phyloP scores from a whole-genome alignment of 2,797 vertebrate species.

The Astyanax mexicanus region DNA sequence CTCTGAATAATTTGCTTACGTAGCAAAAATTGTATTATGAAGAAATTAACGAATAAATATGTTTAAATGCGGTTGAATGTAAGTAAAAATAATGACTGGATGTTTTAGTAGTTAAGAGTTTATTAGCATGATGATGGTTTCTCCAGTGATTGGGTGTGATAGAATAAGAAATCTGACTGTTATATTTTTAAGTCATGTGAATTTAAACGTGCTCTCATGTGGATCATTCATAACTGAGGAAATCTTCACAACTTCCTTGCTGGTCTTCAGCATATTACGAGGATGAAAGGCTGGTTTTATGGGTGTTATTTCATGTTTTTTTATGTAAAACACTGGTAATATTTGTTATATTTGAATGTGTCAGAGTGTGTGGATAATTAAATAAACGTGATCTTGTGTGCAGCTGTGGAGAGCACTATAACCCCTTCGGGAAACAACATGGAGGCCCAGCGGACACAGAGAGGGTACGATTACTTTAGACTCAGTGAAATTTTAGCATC shows the following conservation, averaged over 20 bases:
- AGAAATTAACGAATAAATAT: too few species aligned
- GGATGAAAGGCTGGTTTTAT: too few species aligned
- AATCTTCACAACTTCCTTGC: background rate
- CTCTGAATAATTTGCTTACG: too few species aligned
- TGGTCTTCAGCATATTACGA: background rate
- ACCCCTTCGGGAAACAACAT: conserved; percentile 82
- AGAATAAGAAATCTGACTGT: background rate
- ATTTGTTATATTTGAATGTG: background rate
- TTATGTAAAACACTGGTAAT: background rate
- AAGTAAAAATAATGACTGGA: too few species aligned
- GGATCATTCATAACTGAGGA: background rate
- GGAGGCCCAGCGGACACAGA: conserved; percentile 83
- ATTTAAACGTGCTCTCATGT: background rate
- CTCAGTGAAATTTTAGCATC: background rate
- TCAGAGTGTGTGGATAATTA: background rate
- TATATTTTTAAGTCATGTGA: background rate
- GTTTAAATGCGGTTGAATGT: too few species aligned
- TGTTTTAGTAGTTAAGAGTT: background rate
- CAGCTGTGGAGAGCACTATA: conserved; percentile 92
- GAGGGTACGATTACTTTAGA: conserved; percentile 67
- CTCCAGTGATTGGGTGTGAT: too few species aligned
- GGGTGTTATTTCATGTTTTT: too few species aligned
- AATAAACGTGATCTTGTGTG: background rate
- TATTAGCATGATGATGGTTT: background rate
- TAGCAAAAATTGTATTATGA: too few species aligned